phyloP scores from a whole-genome alignment of 2,888 invertebrate genomes.

The Halictus quadricinctus region DNA sequence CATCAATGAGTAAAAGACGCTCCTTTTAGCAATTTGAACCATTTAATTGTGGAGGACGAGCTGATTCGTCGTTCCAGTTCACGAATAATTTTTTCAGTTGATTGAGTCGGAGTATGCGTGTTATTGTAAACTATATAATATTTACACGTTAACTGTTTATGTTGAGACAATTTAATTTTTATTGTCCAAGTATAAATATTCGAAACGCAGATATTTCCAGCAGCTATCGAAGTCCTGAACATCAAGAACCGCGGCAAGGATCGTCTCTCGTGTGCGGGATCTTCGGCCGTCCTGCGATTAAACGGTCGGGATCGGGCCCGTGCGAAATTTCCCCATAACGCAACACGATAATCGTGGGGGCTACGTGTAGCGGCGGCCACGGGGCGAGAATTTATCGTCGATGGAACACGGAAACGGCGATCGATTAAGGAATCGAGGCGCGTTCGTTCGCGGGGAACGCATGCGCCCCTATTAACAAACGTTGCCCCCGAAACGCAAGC shows the following conservation, averaged over 20 bases:
- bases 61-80: too few species aligned
- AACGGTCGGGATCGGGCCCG: constrained; percentile 9
- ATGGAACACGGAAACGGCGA: constrained; percentile 49
- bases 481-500: constrained; percentile 36
- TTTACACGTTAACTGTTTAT: too few species aligned
- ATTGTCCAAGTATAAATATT: background rate
- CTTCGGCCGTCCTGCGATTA: constrained; percentile 21
- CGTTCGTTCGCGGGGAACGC: constrained; percentile 48
- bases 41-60: too few species aligned
- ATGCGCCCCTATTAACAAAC: constrained; percentile 57
- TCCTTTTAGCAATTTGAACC: too few species aligned
- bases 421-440: constrained; percentile 66
- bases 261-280: background rate
- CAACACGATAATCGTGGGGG: constrained; percentile 58
- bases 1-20: too few species aligned
- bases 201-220: background rate
- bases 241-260: background rate
- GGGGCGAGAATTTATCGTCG: constrained; percentile 56
- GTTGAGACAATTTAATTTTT: background rate
- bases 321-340: constrained; percentile 32
- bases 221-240: background rate
- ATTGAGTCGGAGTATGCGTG: too few species aligned
- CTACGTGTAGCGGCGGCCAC: constrained; percentile 45
- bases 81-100: too few species aligned
- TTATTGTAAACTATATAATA: too few species aligned